These are phyloP conservation scores for Martes flavigula DNA, from an alignment of 2,797 vertebrate genomes.

Conservation along the genomic window DNA sequence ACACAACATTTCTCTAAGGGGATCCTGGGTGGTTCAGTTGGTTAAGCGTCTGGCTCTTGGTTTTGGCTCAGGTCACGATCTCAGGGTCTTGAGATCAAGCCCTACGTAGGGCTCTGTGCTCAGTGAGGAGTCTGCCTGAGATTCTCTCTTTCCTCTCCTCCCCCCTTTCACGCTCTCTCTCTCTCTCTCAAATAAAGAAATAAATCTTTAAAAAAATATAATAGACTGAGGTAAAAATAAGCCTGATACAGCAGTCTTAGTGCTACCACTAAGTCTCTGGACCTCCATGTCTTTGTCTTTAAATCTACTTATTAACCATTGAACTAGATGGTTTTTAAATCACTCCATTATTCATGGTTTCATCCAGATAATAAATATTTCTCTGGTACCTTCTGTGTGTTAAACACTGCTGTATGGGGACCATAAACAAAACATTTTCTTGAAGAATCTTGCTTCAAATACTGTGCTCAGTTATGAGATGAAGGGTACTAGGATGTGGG, in stretches of 20 bases:
- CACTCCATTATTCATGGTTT: neutral
- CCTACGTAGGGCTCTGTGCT: fast-evolving
- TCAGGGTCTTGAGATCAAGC: neutral
- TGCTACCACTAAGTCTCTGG: neutral
- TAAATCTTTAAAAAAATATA: neutral
- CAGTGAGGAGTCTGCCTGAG: neutral
- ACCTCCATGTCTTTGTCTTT: neutral
- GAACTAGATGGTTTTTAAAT: neutral
- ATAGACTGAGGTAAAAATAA: neutral
- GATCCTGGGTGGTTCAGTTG: neutral
- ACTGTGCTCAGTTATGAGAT: neutral
- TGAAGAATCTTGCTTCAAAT: neutral
- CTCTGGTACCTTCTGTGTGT: neutral
- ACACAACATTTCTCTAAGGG: neutral
- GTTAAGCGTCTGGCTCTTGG: neutral
- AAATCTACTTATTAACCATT: neutral
- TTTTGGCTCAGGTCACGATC: neutral
- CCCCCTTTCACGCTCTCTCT: neutral
- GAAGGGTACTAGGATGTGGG: neutral
- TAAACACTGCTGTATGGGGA: neutral
- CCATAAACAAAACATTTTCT: neutral
- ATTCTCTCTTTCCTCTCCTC: neutral
- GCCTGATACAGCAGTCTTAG: neutral
- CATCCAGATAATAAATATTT: neutral
- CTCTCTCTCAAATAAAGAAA: neutral